A percentile compares a stretch with the other conserved stretches of the same genome.
Evolutionary conservation across 2,888 invertebrate species (phyloP).

Genomic region (Polydrusus cervinus): DNA sequence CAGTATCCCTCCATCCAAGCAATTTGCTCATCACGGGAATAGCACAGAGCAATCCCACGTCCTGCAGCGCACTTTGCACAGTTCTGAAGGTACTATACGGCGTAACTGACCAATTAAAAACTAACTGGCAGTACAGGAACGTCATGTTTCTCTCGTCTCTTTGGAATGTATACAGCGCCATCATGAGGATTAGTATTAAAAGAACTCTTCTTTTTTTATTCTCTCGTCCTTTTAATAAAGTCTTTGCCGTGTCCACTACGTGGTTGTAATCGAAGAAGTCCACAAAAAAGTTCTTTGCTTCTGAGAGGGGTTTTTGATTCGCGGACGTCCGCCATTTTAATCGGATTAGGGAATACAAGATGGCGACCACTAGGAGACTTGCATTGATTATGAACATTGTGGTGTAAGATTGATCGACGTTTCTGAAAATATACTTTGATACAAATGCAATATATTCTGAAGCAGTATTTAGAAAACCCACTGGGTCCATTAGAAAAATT

Average conservation of each 20-base stretch:
- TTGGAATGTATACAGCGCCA: conserved; percentile 88
- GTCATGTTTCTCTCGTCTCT: conserved; percentile 86
- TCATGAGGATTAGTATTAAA: conserved; percentile 80
- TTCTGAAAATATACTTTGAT: conserved; percentile 59
- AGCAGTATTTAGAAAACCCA: no score
- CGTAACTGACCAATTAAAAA: conserved; percentile 82
- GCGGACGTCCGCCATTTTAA: conserved; percentile 82
- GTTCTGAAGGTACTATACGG: conserved; percentile 82
- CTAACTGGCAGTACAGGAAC: conserved; percentile 82
- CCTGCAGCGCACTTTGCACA: conserved; percentile 82
- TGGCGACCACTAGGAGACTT: conserved; percentile 75
- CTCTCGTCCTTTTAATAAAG: conserved; percentile 76
- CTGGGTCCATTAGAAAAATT: no score
- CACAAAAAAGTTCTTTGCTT: conserved; percentile 73
- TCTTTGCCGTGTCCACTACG: conserved; percentile 76
- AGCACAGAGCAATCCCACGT: conserved; percentile 80
- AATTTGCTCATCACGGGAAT: conserved; percentile 82
- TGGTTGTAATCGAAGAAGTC: conserved; percentile 85
- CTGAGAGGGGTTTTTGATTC: conserved; percentile 77
- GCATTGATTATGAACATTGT: conserved; percentile 84
- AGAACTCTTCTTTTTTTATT: conserved; percentile 77
- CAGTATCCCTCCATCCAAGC: conserved; percentile 80
- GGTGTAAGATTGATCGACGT: conserved; percentile 78
- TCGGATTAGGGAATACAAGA: conserved; percentile 78
- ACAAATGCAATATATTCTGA: no score